Base-by-base conservation (phyloP, 1,140 invertebrate genomes). In the Sycobia sp. region DNA sequence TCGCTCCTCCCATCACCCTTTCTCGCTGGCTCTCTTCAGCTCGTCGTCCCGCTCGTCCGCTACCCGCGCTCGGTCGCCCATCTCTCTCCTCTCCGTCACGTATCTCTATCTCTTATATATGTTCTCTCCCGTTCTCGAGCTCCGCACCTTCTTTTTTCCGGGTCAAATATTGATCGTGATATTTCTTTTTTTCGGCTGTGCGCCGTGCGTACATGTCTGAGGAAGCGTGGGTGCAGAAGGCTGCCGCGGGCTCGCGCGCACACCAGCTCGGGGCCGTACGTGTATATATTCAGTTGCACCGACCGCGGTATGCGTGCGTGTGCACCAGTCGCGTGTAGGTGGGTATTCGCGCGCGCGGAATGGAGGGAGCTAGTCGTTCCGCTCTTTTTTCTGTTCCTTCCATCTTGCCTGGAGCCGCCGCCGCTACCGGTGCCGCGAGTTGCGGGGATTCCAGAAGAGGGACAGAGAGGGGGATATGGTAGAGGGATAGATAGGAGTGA, bases 111-210 rank as follows among this genome's bases (percentile, higher is more conserved):
- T 29, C 34, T 58, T 44, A 57, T n/a, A n/a, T 32, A 32, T 49
- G 29, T 34, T 22, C 38, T 20, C 36, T 44, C 58, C 44, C 39
- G 27, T 46, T 41, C 46, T 57, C 22, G 29, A 53, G 54, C 55
- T 29, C 27, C 47, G 57, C 60, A 53, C 54, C 60, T 70, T 57
- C 61, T 67, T 69, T 72, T 58, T 54, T 64, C 65, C 69, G 63
- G 69, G 73, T 78, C 72, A 75, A 76, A 76, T 75, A 76, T 78
- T 69, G 75, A 74, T 76, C 71, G 66, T 55, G 67, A 78, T 72
- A 76, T 75, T 78, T 74, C 73, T 71, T 74, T 73, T 71, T 67
- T 69, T 61, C 11, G 51, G 39, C 39, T 39, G 65, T 68, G 66
- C 67, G 62, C 65, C 46, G 47, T 39, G 47, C 58, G 18, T 61